Conservation (phyloP, 2,888 invertebrate species). For the Xestia sexstrigata region DNA sequence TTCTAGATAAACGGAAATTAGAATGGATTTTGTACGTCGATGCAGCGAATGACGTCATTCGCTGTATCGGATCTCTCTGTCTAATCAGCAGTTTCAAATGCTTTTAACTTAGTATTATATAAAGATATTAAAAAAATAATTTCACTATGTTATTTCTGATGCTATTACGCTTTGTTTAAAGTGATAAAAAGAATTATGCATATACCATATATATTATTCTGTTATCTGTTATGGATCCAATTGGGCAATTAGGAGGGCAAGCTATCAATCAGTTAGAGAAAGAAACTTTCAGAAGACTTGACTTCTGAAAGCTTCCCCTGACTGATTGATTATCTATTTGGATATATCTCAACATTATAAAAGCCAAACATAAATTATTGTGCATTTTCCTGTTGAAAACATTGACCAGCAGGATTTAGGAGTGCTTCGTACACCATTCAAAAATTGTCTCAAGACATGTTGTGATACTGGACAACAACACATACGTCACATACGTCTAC, state of each 20-base stretch:
- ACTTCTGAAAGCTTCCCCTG: background rate
- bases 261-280: background rate
- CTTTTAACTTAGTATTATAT: too few species aligned
- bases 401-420: background rate
- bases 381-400: background rate
- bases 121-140: too few species aligned
- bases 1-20: too few species aligned
- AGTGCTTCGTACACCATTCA: accelerated
- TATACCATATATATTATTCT: background rate
- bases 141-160: too few species aligned
- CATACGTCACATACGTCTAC: too few species aligned
- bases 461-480: background rate
- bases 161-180: too few species aligned
- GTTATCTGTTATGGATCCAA: background rate
- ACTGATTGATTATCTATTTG: background rate
- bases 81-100: too few species aligned
- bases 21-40: too few species aligned
- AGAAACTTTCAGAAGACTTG: background rate
- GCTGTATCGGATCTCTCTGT: too few species aligned
- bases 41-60: too few species aligned
- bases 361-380: background rate
- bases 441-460: too few species aligned
- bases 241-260: background rate
- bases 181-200: too few species aligned
- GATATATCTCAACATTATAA: background rate